Base-by-base conservation (phyloP, 2,888 invertebrate genomes). In the Asteroscopus sphinx region DNA sequence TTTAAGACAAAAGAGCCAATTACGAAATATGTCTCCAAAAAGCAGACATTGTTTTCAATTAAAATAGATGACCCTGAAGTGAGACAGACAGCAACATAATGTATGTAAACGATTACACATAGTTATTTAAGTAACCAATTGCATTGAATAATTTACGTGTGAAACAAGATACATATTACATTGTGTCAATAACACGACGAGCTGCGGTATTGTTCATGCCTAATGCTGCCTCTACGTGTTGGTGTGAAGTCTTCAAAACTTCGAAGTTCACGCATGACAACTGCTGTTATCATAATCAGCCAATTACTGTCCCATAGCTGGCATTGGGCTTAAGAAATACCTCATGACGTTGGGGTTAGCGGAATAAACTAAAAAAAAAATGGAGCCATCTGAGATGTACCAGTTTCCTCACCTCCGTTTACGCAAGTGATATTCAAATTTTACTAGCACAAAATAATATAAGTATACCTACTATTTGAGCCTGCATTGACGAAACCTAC, bases 161-260 rank as follows among this genome's bases (percentile, higher is more conserved):
- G 66, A 59, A 74, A 55, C 44, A 47, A 52, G 45, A 61, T 54
- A 52, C 41, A 61, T 54, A 60, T 40, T 52, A 56, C 51, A 47
- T 36, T 42, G 42, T 60, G 54, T 57, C 70, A 57, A 56, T 58
- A 64, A 59, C 44, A 56, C 33, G 17, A 37, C 37, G 30, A 25
- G 16, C 8, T 17, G 2, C n/a, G 8, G 25, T 37, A 12, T 32
- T 65, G 32, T 48, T 8, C 15, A 25, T 11, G 9, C 16, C 13
- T 65, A 40, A 48, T 26, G 35, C 63, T 28, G 26, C 2, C 5
- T 36, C 42, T 12, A 63, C 40, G 54, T 17, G 16, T 49, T 33
- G 26, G 37, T 16, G 15, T 9, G n/a, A 32, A 12, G n/a, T 3
- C 8, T 21, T 26, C 13, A 8, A 46, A 36, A 1, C 13, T 45